These are phyloP conservation scores for Campylomormyrus numenius DNA, from an alignment of 2,113 vertebrate species.

Conservation along the genomic window DNA sequence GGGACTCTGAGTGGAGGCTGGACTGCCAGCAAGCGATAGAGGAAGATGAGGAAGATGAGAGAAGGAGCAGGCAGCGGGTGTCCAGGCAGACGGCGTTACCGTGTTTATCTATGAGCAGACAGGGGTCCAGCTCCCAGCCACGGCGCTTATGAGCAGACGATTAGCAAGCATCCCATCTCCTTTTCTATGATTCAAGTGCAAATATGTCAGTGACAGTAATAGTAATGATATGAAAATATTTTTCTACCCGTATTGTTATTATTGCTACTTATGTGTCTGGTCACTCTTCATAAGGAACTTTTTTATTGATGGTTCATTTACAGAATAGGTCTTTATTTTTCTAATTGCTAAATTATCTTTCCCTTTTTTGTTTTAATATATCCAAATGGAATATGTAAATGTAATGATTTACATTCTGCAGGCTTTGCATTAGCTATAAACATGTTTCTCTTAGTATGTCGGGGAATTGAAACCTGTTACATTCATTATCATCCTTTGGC, in stretches of 20 bases:
- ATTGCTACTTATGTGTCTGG: conserved; percentile 9
- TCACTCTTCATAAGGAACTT: conserved; percentile 16
- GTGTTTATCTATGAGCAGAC: conserved; percentile 22
- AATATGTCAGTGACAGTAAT: conserved; percentile 16
- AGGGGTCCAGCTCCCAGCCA: conserved; percentile 40
- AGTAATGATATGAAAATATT: conserved; percentile 18
- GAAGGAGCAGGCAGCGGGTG: conserved; percentile 30
- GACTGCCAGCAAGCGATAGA: conserved; percentile 68
- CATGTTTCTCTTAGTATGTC: neutral
- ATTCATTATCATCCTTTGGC: neutral
- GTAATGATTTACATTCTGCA: neutral
- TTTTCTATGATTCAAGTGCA: conserved; percentile 16
- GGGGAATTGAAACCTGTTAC: neutral
- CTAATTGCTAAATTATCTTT: conserved; percentile 19
- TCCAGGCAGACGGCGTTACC: conserved; percentile 50
- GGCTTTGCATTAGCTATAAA: neutral
- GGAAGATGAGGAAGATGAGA: conserved; percentile 35
- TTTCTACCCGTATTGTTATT: conserved; percentile 16
- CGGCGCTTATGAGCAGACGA: neutral
- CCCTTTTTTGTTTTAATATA: conserved; percentile 6
- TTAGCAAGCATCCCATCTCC: neutral
- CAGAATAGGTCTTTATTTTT: conserved; percentile 24
- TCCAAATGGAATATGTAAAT: conserved; percentile 11
- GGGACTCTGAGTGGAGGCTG: conserved; percentile 66
- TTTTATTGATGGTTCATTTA: conserved; percentile 15